phyloP scores from a whole-genome alignment of 1,140 invertebrate species.

The Ceratitis capitata region DNA sequence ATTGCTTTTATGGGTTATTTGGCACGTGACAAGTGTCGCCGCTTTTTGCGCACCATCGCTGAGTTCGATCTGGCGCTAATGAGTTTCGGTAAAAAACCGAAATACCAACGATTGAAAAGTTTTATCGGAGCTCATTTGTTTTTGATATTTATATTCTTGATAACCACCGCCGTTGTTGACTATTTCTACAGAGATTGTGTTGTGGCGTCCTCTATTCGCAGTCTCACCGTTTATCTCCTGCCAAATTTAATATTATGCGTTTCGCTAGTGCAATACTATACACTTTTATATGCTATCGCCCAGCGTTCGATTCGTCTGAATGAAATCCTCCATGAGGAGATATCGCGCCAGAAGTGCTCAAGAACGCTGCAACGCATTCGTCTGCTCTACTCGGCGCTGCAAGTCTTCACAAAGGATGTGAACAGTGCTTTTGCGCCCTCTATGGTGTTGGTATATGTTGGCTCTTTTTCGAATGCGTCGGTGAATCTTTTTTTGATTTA shows the following conservation, averaged over 20 bases:
- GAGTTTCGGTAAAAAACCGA: neutral
- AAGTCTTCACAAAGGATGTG: slow-evolving; percentile 48
- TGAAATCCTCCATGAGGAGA: slow-evolving; percentile 40
- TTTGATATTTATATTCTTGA: neutral
- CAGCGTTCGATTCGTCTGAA: slow-evolving; percentile 13
- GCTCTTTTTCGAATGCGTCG: slow-evolving; percentile 56
- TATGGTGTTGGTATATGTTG: slow-evolving; percentile 51
- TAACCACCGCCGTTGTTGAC: neutral
- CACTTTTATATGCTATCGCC: slow-evolving; percentile 4
- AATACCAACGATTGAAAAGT: neutral
- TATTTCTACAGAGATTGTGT: slow-evolving; percentile 14
- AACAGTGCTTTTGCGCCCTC: slow-evolving; percentile 50
- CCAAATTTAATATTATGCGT: slow-evolving; percentile 41
- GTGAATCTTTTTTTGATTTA: slow-evolving; percentile 54
- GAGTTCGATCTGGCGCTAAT: slow-evolving; percentile 22
- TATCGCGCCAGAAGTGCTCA: neutral
- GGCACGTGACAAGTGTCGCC: neutral
- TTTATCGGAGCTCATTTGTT: slow-evolving; percentile 38
- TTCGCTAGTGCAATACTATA: slow-evolving; percentile 42
- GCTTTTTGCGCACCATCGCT: neutral
- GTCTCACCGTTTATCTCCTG: slow-evolving; percentile 41
- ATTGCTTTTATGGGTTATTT: neutral
- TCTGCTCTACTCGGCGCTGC: slow-evolving; percentile 45
- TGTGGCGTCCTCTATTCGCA: neutral
- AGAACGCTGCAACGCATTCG: slow-evolving; percentile 44